phyloP scores from a whole-genome alignment of 2,113 vertebrate species.

The Callipepla californica region DNA sequence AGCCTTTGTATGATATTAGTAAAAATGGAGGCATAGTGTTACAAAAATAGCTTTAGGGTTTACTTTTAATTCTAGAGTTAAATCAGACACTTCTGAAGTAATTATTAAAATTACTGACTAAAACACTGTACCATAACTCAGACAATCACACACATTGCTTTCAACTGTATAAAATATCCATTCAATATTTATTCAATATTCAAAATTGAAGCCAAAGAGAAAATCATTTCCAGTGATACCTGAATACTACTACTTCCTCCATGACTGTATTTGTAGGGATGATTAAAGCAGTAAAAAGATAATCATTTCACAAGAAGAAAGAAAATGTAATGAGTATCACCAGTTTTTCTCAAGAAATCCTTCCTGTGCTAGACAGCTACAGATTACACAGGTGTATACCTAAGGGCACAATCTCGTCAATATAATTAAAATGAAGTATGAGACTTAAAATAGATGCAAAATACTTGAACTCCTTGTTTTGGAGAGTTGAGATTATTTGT shows the following conservation, averaged over 20 bases:
- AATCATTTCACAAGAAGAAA: not conserved
- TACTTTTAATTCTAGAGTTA: not conserved
- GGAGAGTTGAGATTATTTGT: not conserved
- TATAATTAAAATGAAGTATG: not conserved
- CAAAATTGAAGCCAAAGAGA: not conserved
- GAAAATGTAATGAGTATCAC: accelerated
- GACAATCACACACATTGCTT: not conserved
- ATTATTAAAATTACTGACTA: not conserved
- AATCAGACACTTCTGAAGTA: not conserved
- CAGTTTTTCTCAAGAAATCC: not conserved
- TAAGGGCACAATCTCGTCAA: not conserved
- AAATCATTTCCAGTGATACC: not conserved
- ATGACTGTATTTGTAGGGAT: not conserved
- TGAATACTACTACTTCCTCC: not conserved
- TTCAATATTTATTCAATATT: not conserved
- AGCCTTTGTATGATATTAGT: not conserved
- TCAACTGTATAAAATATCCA: not conserved
- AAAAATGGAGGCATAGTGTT: not conserved
- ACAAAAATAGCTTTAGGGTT: not conserved
- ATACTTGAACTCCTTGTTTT: not conserved
- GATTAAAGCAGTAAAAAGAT: not conserved
- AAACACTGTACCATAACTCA: not conserved
- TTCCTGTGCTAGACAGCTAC: not conserved
- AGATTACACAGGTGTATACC: not conserved
- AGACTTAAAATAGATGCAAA: not conserved